These are phyloP conservation scores for Pharmacophagus antenor DNA, from an alignment of 2,888 invertebrate species.

Conservation along the genomic window DNA sequence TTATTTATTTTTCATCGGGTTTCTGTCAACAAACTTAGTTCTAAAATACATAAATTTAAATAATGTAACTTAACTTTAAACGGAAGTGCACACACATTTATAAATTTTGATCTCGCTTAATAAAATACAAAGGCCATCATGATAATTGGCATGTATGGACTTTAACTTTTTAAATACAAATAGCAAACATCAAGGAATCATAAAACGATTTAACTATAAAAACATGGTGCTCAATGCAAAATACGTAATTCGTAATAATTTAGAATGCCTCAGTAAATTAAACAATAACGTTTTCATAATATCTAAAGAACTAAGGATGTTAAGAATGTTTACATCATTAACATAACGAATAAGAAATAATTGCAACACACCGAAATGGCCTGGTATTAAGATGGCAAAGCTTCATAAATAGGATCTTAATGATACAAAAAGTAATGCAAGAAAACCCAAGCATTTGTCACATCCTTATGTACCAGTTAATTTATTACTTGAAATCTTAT, in stretches of 20 bases:
- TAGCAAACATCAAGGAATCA: too few relatives aligned
- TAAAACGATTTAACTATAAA: too few relatives aligned
- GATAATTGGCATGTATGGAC: neutral
- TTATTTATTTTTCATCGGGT: neutral
- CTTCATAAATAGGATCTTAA: neutral
- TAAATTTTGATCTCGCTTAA: neutral
- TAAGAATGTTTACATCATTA: neutral
- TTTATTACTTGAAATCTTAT: conserved; percentile 1
- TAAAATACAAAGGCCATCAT: neutral
- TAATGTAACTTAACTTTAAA: neutral
- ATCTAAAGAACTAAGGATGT: neutral
- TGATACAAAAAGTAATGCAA: neutral
- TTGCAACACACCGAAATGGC: neutral
- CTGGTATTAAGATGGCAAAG: neutral
- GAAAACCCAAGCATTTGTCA: conserved; percentile 7
- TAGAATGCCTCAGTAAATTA: neutral
- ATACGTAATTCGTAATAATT: neutral
- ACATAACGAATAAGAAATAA: neutral
- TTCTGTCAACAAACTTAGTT: neutral
- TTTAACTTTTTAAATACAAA: too few relatives aligned
- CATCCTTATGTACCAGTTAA: conserved; percentile 4
- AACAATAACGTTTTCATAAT: neutral
- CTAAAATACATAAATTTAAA: neutral
- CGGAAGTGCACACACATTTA: neutral
- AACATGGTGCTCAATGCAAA: neutral